Conservation (phyloP, 2,113 vertebrate species). For the Clarias macrocephalus region DNA sequence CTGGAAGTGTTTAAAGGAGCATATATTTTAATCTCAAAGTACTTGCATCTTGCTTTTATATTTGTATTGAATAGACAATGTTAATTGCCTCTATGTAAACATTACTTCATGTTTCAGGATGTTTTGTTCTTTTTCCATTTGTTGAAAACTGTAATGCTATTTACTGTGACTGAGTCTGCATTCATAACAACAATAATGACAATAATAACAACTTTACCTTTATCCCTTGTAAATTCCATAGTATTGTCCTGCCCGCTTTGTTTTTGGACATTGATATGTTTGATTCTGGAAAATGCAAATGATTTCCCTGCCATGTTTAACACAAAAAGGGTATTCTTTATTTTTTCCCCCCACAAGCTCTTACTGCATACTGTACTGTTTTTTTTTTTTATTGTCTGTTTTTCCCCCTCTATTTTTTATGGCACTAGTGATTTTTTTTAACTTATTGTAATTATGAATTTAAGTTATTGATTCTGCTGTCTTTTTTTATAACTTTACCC, state of each 20-base stretch:
- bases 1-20: conserved; percentile 35
- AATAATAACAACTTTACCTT: conserved; percentile 31
- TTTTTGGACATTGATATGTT: conserved; percentile 13
- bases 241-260: conserved; percentile 1
- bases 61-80: conserved; percentile 54
- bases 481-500: background rate
- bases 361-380: background rate
- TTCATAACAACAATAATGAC: conserved; percentile 25
- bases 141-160: conserved; percentile 35
- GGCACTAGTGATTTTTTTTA: conserved; percentile 50
- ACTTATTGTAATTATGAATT: conserved; percentile 55
- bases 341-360: background rate
- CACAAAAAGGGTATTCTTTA: conserved; percentile 22
- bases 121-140: conserved; percentile 21
- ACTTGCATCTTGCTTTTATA: conserved; percentile 53
- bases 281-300: conserved; percentile 21
- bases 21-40: conserved; percentile 52
- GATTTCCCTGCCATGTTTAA: conserved; percentile 28
- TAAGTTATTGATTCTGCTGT: conserved; percentile 54
- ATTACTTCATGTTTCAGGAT: conserved; percentile 9
- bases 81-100: conserved; percentile 40
- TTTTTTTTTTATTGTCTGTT: background rate
- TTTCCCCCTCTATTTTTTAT: background rate
- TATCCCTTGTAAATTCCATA: conserved; percentile 43
- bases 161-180: conserved; percentile 39